Base-by-base conservation (phyloP, 2,888 invertebrate genomes). In the Tanytarsus gracilentus region DNA sequence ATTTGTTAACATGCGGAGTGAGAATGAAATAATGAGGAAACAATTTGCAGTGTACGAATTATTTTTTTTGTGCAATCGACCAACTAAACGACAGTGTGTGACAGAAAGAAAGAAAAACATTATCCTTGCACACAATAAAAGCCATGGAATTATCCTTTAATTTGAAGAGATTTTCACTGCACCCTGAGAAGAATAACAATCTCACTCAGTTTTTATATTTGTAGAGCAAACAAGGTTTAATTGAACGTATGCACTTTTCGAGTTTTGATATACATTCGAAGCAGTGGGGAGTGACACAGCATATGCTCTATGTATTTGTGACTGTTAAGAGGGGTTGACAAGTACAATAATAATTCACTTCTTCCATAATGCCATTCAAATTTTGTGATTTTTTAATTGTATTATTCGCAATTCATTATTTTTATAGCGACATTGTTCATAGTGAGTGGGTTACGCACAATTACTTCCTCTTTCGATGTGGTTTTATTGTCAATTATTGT, bases 191-290 rank as follows among this genome's bases (percentile, higher is more conserved):
- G 40, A 48, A 58, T 58, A 58, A 58, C 58, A 58, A 58, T 25
- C 25, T 18, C 25, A 14, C 9, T 18, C 39, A 18, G 44, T 44
- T 44, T 18, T 16, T 29, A 30, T 58, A 58, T 58, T 58, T 58
- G 58, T 25, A 33, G 18, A 36, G 50, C 49, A 60, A 60, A 60
- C 60, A 60, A 49, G 27, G 23, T 60, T 60, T 60, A 60, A 60
- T 60, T 60, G 60, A 60, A 60, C 60, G 60, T 50, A 60, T 60
- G 60, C 50, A 60, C 49, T 50, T 60, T 30, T 44, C n/a, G 60
- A 36, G 49, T 33, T 9, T 9, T 25, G 26, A 44, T 58, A 14
- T 18, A 44, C 18, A 18, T 30, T 14, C 16, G 33, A 44, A 44
- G 26, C 55, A 55, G 39, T 23, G n/a, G 55, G 40, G 58, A 48